Conservation (phyloP, 2,888 invertebrate genomes). For the Meganola albula region DNA sequence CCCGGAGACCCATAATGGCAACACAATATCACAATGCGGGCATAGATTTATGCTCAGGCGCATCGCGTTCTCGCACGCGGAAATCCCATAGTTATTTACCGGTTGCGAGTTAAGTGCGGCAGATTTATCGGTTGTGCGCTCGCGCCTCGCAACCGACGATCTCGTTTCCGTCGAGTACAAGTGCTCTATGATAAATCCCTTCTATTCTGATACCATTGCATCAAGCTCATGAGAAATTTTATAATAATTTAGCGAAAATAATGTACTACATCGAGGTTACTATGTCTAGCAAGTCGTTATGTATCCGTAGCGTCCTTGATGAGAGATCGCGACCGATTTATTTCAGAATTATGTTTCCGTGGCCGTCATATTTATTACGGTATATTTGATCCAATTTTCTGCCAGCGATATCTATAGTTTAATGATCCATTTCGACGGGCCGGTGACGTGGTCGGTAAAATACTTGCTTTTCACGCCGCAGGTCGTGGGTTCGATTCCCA, state of each 20-base stretch:
- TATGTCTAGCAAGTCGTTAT: constrained; percentile 20
- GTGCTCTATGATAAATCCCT: constrained; percentile 47
- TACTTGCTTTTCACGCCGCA: no score
- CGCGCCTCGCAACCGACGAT: constrained; percentile 57
- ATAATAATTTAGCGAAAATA: constrained; percentile 38
- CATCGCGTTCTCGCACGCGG: constrained; percentile 74
- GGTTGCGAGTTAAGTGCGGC: constrained; percentile 76
- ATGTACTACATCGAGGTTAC: constrained; percentile 31
- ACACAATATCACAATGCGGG: constrained; percentile 77
- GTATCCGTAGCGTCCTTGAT: constrained; percentile 31
- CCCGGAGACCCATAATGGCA: constrained; percentile 70
- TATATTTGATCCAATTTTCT: constrained; percentile 11
- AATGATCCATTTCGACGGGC: constrained; percentile 17
- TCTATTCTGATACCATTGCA: constrained; percentile 46
- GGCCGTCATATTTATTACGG: constrained; percentile 17
- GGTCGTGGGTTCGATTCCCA: no score
- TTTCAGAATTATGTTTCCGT: constrained; percentile 19
- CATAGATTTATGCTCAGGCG: constrained; percentile 74
- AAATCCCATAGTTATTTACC: constrained; percentile 78
- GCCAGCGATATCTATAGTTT: constrained; percentile 13
- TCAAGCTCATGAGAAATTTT: constrained; percentile 42
- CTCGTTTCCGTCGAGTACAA: constrained; percentile 59
- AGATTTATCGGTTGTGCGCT: constrained; percentile 70
- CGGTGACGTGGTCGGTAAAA: no score
- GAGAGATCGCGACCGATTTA: constrained; percentile 23